Percentiles rank a stretch among this genome's conserved stretches.
These are phyloP conservation scores for Pomacea canaliculata DNA, from an alignment of 2,888 invertebrate species.

Conservation along the genomic window DNA sequence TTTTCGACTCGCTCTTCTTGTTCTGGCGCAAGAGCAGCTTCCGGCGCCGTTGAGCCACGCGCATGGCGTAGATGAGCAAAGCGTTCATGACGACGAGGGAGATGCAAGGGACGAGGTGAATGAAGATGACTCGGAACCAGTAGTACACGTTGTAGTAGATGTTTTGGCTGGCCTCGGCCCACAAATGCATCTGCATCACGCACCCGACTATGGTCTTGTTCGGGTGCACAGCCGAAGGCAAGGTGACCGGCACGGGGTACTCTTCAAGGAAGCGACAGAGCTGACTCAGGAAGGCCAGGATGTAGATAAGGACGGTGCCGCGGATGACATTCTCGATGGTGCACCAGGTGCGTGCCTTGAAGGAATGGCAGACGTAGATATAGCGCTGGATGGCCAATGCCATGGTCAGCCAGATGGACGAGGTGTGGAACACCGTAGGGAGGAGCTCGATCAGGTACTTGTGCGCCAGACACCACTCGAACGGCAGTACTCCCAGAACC, in stretches of 20 bases:
- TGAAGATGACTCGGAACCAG: constrained; percentile 89
- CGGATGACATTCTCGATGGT: constrained; percentile 85
- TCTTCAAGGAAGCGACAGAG: constrained; percentile 86
- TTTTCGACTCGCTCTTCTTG: constrained; percentile 68
- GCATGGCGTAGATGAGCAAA: constrained; percentile 86
- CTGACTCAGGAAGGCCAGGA: constrained; percentile 86
- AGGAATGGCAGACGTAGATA: constrained; percentile 94
- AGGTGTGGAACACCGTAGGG: constrained; percentile 83
- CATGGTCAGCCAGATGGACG: constrained; percentile 92
- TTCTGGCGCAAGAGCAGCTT: constrained; percentile 84
- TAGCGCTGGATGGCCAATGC: constrained; percentile 92
- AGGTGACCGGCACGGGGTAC: constrained; percentile 75
- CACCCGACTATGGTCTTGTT: constrained; percentile 53
- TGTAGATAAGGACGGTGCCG: constrained; percentile 83
- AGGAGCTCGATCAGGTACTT: constrained; percentile 55
- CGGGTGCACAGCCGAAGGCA: constrained; percentile 71
- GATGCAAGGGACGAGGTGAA: constrained; percentile 91
- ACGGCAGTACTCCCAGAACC: constrained; percentile 86
- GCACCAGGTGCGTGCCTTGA: constrained; percentile 78
- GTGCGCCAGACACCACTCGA: constrained; percentile 83
- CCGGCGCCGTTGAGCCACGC: constrained; percentile 84
- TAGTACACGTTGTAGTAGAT: constrained; percentile 82
- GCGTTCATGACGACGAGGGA: constrained; percentile 89
- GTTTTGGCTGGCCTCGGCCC: constrained; percentile 70
- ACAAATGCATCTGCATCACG: constrained; percentile 35